Conservation (phyloP, 2,888 invertebrate genomes). For the Diarsia rubi region DNA sequence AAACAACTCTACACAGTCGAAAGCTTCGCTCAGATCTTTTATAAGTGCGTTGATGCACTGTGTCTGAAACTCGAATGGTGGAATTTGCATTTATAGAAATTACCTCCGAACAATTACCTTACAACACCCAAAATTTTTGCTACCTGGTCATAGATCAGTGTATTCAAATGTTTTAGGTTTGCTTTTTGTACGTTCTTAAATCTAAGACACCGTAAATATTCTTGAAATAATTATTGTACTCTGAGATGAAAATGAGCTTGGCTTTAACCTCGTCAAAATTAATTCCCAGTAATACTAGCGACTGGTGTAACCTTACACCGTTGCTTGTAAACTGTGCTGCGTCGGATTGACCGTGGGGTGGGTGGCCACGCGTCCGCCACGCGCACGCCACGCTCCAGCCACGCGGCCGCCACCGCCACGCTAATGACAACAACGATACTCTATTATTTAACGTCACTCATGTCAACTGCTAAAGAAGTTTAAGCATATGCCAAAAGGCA, state of each 20-base stretch:
- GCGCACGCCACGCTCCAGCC: slow-evolving; percentile 65
- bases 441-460: slow-evolving; percentile 65
- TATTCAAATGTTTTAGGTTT: background rate
- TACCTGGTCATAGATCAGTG: background rate
- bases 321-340: slow-evolving; percentile 59
- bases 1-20: slow-evolving; percentile 1
- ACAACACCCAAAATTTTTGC: background rate
- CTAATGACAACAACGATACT: slow-evolving; percentile 69
- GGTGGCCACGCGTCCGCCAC: slow-evolving; percentile 65
- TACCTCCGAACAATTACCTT: too few relatives aligned
- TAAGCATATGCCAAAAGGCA: slow-evolving; percentile 41
- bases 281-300: slow-evolving; percentile 48
- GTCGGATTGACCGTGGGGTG: slow-evolving; percentile 66
- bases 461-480: slow-evolving; percentile 40
- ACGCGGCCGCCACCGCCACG: slow-evolving; percentile 61
- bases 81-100: background rate
- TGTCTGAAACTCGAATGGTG: background rate
- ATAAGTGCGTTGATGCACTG: background rate
- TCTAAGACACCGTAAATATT: background rate
- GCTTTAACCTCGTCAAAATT: slow-evolving; percentile 29
- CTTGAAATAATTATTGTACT: background rate
- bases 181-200: background rate
- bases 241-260: slow-evolving; percentile 5
- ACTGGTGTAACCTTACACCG: slow-evolving; percentile 65
- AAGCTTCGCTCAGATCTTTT: background rate